Base-by-base conservation (phyloP, 2,113 vertebrate species). In the Sander lucioperca region DNA sequence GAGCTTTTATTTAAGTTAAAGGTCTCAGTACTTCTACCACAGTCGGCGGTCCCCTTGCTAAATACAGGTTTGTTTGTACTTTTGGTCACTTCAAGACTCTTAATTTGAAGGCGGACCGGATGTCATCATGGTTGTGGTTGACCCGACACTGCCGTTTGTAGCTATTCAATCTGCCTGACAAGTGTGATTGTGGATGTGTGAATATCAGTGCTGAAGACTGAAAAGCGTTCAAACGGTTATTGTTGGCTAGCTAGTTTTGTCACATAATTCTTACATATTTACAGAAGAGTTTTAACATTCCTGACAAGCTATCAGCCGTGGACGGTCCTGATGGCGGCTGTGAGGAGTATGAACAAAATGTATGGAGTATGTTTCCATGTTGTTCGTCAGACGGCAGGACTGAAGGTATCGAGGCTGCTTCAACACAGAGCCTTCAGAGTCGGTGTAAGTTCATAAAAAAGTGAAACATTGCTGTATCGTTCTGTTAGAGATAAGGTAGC, bases 391-490 rank as follows among this genome's bases (percentile, higher is more conserved):
- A 77, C 89, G 18, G 53, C 89, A 4, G 86, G 88, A 18, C 61
- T 89, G 43, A 93, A 76, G 43, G 23, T 87, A 4, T 54, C 80
- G 4, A 77, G 91, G 57, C 51, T 93, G 23, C 61, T 90, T 3
- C 94, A 93, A 11, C 87, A 79, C 14, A 90, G 95, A 80, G 62
- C 89, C 53, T 94, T 95, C 83, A 88, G 83, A 30, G 66, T 94
- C 61, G 30, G 71, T 19, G 95, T 96, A 25, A 95, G 95, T 85
- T 8, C 4, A 23, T 23, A 12, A 39, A 61, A 11, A 21, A 3
- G 14, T 21, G 3, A 19, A 13, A 54, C 6, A 12, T 1, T 2
- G 15, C 1, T 59, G 6, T 6, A 6, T 6, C 48, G 12, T 33
- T 18, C 3, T 6, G 15, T 13, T 6, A 23, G 1, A 13, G 2